A percentile compares a stretch with the other conserved stretches of the same genome.
Conservation (phyloP, 1,140 invertebrate genomes). For the Centruroides vittatus region DNA sequence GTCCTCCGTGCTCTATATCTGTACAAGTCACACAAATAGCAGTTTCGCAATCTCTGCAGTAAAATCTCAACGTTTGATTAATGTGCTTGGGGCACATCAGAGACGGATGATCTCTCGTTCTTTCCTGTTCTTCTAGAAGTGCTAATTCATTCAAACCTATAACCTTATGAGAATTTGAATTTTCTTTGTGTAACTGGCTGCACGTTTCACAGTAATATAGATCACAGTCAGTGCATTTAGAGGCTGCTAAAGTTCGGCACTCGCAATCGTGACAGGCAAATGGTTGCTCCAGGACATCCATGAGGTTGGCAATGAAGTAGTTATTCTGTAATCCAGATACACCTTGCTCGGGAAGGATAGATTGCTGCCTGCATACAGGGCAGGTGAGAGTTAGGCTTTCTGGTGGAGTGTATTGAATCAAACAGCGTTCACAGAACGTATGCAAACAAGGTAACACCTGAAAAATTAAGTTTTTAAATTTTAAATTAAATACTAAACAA, state of each 20-base stretch:
- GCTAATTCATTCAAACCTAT: conserved; percentile 18
- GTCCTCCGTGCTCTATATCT: conserved; percentile 36
- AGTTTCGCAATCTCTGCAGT: conserved; percentile 39
- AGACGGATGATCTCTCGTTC: neutral
- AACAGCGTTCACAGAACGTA: conserved; percentile 32
- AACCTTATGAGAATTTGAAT: conserved; percentile 8
- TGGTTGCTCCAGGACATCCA: conserved; percentile 28
- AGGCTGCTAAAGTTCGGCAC: neutral
- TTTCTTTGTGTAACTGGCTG: neutral
- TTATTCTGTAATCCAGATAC: conserved; percentile 36
- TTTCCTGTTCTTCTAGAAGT: conserved; percentile 9
- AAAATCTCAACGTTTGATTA: conserved; percentile 34
- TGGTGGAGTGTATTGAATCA: conserved; percentile 29
- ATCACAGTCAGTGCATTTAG: conserved; percentile 19
- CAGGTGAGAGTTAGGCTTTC: conserved; percentile 37
- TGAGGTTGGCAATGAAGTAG: conserved; percentile 34
- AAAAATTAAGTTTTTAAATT: neutral
- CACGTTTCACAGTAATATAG: conserved; percentile 20
- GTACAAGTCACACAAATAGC: conserved; percentile 39
- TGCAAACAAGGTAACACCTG: conserved; percentile 34
- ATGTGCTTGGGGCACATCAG: conserved; percentile 28
- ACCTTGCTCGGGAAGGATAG: conserved; percentile 38
- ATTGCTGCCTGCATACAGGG: conserved; percentile 39
- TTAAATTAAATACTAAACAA: too few relatives aligned
- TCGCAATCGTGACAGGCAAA: conserved; percentile 20